phyloP scores from a whole-genome alignment of 1,140 invertebrate genomes.

The Bombus breviceps region DNA sequence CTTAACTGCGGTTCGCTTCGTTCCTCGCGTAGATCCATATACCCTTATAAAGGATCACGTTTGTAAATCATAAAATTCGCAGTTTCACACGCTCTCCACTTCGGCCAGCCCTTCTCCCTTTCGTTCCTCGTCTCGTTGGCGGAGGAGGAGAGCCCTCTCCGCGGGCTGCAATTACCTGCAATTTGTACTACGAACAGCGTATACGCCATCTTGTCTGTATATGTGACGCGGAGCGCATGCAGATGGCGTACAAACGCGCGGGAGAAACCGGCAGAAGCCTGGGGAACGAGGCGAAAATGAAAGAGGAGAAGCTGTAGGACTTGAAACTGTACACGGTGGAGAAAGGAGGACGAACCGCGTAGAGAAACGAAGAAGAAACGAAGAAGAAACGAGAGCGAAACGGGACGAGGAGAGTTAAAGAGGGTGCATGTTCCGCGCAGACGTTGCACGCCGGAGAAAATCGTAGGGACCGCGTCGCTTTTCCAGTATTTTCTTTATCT shows the following conservation, averaged over 20 bases:
- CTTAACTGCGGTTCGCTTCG: constrained; percentile 30
- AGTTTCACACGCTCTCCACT: constrained; percentile 75
- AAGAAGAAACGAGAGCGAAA: neutral
- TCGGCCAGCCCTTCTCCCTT: constrained; percentile 29
- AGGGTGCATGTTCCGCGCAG: neutral
- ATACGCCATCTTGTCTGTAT: constrained; percentile 67
- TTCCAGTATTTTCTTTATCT: neutral
- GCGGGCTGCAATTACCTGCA: constrained; percentile 74
- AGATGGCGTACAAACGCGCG: constrained; percentile 44
- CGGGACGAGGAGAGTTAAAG: neutral
- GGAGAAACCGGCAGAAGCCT: neutral
- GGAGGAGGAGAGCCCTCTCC: constrained; percentile 46
- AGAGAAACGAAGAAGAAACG: neutral
- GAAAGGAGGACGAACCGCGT: neutral
- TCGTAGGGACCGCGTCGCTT: neutral
- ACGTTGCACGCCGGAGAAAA: neutral
- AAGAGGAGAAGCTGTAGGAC: neutral
- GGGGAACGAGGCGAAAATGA: neutral
- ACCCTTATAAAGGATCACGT: constrained; percentile 69
- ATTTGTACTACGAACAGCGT: constrained; percentile 75
- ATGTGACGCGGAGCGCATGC: constrained; percentile 45
- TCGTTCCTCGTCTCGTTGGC: neutral
- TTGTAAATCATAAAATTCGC: constrained; percentile 76
- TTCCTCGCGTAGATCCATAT: constrained; percentile 37
- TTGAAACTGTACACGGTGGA: neutral